Conservation (phyloP, 2,888 invertebrate genomes). For the Bombylius discolor region DNA sequence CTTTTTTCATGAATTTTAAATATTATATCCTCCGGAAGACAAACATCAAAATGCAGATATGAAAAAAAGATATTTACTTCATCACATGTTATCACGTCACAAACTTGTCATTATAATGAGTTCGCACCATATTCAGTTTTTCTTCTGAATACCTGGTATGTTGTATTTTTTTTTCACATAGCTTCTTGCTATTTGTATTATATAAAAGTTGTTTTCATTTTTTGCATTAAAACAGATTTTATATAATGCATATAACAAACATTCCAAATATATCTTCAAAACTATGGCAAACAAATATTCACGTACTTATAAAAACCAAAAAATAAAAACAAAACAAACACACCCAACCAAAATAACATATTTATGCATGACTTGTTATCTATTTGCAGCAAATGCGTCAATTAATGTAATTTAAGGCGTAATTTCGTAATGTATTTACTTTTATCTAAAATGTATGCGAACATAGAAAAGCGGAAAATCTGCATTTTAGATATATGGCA, state of each 20-base stretch:
- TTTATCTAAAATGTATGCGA: conserved; percentile 13
- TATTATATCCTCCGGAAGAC: too few species aligned
- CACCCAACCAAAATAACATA: not conserved
- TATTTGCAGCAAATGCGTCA: conserved; percentile 17
- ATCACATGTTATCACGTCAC: conserved; percentile 4
- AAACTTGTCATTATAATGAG: conserved; percentile 6
- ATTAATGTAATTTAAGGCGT: conserved; percentile 18
- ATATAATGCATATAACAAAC: too few species aligned
- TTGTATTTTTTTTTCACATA: not conserved
- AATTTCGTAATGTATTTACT: conserved; percentile 15
- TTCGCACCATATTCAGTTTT: conserved; percentile 7
- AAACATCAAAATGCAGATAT: too few species aligned
- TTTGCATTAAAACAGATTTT: not conserved
- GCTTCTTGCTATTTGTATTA: too few species aligned
- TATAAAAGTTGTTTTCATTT: not conserved
- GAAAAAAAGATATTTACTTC: too few species aligned
- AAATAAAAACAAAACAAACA: not conserved
- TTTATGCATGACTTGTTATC: conserved; percentile 14
- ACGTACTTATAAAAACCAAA: too few species aligned
- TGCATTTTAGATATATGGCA: conserved; percentile 9
- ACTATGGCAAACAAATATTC: too few species aligned
- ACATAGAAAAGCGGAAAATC: conserved; percentile 7
- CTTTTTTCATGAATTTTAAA: too few species aligned
- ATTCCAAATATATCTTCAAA: too few species aligned
- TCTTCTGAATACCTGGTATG: not conserved